Conservation (phyloP, 2,113 vertebrate species). For the Nannospalax galili region DNA sequence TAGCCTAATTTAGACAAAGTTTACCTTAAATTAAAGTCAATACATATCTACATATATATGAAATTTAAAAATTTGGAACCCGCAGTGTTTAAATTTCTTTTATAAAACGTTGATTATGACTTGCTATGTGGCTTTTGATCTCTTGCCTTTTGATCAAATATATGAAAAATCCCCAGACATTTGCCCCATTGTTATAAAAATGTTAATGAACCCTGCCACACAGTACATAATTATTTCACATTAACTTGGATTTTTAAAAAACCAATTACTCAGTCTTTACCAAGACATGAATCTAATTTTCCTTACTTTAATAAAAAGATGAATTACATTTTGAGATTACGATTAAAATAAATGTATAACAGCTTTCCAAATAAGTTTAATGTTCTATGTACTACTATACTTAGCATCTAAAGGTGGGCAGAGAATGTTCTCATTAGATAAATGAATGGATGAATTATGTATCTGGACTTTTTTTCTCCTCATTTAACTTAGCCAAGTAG, state of each 20-base stretch:
- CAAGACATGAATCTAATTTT: neutral
- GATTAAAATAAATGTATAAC: neutral
- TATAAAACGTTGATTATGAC: neutral
- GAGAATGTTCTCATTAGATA: neutral
- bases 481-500: neutral
- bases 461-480: neutral
- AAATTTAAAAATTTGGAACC: neutral
- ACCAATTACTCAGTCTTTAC: neutral
- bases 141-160: neutral
- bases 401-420: neutral
- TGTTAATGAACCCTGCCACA: neutral
- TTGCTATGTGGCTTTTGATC: neutral
- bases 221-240: neutral
- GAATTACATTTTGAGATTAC: neutral
- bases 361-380: neutral
- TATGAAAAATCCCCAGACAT: neutral
- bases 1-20: neutral
- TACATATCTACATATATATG: neutral
- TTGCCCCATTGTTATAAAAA: neutral
- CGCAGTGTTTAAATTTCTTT: neutral
- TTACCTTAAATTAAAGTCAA: neutral
- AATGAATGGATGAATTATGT: neutral
- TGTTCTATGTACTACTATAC: neutral
- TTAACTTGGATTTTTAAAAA: conserved; percentile 9
- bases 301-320: conserved; percentile 12